Base-by-base conservation (phyloP, 1,140 invertebrate genomes). In the Danaus plexippus region DNA sequence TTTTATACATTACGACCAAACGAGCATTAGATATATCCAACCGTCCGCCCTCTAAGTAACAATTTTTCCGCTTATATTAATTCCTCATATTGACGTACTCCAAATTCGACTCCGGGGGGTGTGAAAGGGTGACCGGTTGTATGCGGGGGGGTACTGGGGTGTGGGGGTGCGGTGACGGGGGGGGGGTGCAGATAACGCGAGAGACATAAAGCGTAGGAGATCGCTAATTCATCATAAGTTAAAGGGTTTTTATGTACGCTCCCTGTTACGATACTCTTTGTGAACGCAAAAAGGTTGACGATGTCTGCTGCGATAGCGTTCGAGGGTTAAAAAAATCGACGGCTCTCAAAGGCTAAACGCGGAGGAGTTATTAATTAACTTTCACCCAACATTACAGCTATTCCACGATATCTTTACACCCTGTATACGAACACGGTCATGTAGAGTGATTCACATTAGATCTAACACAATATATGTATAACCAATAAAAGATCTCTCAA, bases 171-270 rank as follows among this genome's bases (percentile, higher is more conserved):
- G 15, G 15, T 3, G 15, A 15, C 15, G 65, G 59, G 57, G 54
- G 57, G 54, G 58, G 64, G 67, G 68, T 66, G 57, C 60, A 81
- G 79, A 81, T 80, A 79, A 77, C 81, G 71, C 69, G 77, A 75
- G 78, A 85, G 81, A 85, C 80, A 86, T 84, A 85, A 81, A 84
- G 73, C 80, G 80, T 81, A 83, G 80, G 77, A 85, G 81, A 83
- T 85, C 81, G 84, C 84, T 87, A 87, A 87, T 87, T 87, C 84
- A 87, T 85, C 84, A 87, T 87, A 87, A 87, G 84, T 87, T 87
- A 85, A 87, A 85, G 84, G 84, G 80, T 87, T 87, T 86, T 85
- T 87, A 87, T 79, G 77, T 85, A 75, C 71, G 66, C 69, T 69
- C 60, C 65, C 64, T 69, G 67, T 15, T 15, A 71, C 71, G 71